phyloP scores from a whole-genome alignment of 2,888 invertebrate genomes.

The Laothoe populi region DNA sequence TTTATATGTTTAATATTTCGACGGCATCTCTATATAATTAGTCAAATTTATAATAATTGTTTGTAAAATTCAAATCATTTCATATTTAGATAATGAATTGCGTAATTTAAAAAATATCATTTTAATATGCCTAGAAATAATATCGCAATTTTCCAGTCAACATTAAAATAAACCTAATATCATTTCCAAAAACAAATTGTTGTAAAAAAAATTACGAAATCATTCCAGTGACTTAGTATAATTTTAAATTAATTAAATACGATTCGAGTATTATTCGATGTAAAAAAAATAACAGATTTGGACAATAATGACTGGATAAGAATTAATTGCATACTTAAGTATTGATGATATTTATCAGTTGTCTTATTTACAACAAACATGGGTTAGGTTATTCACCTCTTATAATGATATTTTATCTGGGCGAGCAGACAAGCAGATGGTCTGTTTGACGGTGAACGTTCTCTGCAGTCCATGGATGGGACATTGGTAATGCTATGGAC shows the following conservation, averaged over 20 bases:
- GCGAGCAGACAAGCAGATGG: too few species aligned
- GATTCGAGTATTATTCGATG: constrained; percentile 1
- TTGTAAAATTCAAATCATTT: neutral
- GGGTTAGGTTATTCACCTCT: too few species aligned
- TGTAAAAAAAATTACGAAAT: too few species aligned
- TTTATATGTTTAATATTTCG: neutral
- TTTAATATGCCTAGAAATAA: too few species aligned
- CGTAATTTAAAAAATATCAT: neutral
- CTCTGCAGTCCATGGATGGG: too few species aligned
- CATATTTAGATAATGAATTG: neutral
- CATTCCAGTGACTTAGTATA: neutral
- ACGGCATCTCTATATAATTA: neutral
- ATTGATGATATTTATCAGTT: neutral
- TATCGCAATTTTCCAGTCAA: neutral
- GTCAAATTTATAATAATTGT: neutral
- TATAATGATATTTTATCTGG: too few species aligned
- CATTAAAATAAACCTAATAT: neutral
- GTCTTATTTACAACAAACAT: too few species aligned
- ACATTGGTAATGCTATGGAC: too few species aligned
- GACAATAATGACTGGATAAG: neutral
- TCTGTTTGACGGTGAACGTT: too few species aligned
- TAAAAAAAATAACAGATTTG: neutral
- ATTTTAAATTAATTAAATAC: neutral
- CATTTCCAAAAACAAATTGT: neutral
- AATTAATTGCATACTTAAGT: neutral